These are phyloP conservation scores for Netelia fuscicornis DNA, from an alignment of 2,888 invertebrate genomes.

Conservation along the genomic window DNA sequence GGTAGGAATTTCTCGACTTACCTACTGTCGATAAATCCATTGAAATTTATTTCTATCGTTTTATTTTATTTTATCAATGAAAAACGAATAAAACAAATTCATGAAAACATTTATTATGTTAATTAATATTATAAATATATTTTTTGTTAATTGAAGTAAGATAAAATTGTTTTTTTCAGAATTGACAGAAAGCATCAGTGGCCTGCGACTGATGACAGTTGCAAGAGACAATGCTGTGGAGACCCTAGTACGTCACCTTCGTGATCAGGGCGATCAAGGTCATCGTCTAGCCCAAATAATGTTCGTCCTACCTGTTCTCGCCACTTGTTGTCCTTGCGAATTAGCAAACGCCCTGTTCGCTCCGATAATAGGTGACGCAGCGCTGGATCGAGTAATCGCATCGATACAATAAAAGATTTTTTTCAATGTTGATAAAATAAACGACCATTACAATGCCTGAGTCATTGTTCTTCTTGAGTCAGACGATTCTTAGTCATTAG, in stretches of 20 bases:
- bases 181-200: slow-evolving; percentile 74
- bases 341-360: slow-evolving; percentile 78
- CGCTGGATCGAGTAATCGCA: slow-evolving; percentile 79
- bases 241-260: slow-evolving; percentile 75
- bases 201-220: slow-evolving; percentile 71
- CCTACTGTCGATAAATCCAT: no score
- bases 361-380: slow-evolving; percentile 78
- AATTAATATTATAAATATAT: background rate
- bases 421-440: background rate
- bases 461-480: background rate
- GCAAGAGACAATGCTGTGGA: slow-evolving; percentile 76
- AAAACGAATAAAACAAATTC: no score
- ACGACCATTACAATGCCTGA: no score
- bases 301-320: slow-evolving; percentile 77
- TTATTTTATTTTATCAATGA: no score
- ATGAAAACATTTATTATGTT: no score
- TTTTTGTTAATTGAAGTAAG: slow-evolving; percentile 4
- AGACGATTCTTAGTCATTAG: background rate
- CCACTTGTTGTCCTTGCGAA: slow-evolving; percentile 78
- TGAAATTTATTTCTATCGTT: no score
- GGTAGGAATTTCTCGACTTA: slow-evolving; percentile 79
- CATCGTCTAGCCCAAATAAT: slow-evolving; percentile 77
- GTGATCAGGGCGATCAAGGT: slow-evolving; percentile 71
- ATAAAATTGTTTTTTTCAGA: slow-evolving; percentile 70
- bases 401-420: slow-evolving; percentile 75